phyloP scores from a whole-genome alignment of 2,113 vertebrate genomes.

The Macquaria australasica region DNA sequence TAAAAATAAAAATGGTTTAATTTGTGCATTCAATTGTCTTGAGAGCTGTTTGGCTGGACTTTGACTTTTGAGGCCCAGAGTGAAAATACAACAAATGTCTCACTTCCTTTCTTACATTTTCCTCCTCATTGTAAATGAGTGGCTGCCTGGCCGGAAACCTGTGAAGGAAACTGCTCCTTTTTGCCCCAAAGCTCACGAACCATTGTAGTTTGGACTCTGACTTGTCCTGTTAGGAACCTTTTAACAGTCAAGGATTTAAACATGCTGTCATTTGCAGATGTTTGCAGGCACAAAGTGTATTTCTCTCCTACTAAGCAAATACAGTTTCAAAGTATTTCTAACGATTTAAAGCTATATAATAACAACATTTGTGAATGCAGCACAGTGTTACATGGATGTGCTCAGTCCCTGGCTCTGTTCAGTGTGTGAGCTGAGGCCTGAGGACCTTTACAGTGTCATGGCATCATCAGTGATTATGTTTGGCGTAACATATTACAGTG shows the following conservation, averaged over 20 bases:
- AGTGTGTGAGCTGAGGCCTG: slow-evolving; percentile 9
- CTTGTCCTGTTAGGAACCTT: background rate
- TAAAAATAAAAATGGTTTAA: background rate
- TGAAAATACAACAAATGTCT: slow-evolving; percentile 35
- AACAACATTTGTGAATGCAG: background rate
- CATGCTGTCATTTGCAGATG: slow-evolving; percentile 14
- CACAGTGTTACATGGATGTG: background rate
- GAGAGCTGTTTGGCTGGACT: background rate
- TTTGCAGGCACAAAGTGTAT: background rate
- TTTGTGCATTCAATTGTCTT: background rate
- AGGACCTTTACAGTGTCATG: slow-evolving; percentile 6
- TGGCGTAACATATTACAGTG: slow-evolving; percentile 11
- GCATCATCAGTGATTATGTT: slow-evolving; percentile 17
- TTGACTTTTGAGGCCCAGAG: slow-evolving; percentile 6
- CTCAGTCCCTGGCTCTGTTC: slow-evolving; percentile 15
- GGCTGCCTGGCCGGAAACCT: slow-evolving; percentile 50
- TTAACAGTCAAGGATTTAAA: background rate
- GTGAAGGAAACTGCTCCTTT: slow-evolving; percentile 46
- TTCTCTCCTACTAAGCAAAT: background rate
- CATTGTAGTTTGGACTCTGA: slow-evolving; percentile 9
- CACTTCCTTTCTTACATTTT: slow-evolving; percentile 59
- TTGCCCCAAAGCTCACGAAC: slow-evolving; percentile 15
- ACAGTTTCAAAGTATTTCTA: background rate
- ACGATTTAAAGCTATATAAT: background rate
- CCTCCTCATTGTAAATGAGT: slow-evolving; percentile 48